Evolutionary conservation across 2,888 invertebrate genomes (phyloP), one percentile per base, ranked within the genome.

Genomic region (Dicycla oo): DNA sequence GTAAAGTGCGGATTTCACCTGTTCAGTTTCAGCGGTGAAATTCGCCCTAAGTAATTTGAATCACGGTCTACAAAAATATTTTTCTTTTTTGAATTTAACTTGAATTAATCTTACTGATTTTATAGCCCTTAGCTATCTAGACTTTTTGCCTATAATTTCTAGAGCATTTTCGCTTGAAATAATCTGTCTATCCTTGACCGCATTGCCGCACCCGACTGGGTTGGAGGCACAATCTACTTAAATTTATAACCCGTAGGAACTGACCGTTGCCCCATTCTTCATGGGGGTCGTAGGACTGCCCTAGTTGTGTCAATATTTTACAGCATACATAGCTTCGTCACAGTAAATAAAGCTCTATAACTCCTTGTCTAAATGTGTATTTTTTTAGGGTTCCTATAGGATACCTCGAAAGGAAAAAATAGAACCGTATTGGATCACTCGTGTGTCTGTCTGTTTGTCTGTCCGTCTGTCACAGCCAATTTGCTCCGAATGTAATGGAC

Each of bases 181-280:
- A 56, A 58, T 70, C 40, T 58, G 43, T 58, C 53, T 51, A 54
- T 57, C 76, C 81, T 81, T 81, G 81, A 79, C 81, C 81, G 60
- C 60, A 49, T 61, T 73, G 76, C 73, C 81, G 23, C 81, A 78
- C 81, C 80, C 77, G 60, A 69, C 47, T 75, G 62, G 69, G 71
- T 73, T 68, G 71, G 74, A 85, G 86, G 86, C 87, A 88, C 88
- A 85, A 86, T 84, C 78, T 64, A 72, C 84, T 80, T 77, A 77
- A 84, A 85, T 86, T 87, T 88, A 86, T 86, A 81, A 80, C 81
- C 77, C 75, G 40, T 67, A 81, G 77, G 66, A 76, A 81, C 66
- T 77, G 74, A 74, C 73, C 38, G 70, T 34, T 69, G 63, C 38
- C 71, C 63, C 68, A 76, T 76, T 73, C 60, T 60, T 73, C 58